Percentiles rank a stretch among this genome's conserved stretches.
Conservation (phyloP, 1,140 invertebrate species). For the Babylonia areolata region DNA sequence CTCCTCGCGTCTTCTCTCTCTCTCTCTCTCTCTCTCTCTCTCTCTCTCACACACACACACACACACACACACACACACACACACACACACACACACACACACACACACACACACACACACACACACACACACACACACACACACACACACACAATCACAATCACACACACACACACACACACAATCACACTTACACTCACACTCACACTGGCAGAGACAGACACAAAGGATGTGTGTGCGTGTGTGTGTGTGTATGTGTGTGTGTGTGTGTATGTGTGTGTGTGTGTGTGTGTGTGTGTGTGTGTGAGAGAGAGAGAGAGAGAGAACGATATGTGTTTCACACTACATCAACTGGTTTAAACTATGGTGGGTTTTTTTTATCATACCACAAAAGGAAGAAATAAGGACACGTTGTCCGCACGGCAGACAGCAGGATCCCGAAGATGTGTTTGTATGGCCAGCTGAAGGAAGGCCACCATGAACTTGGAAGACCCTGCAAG, state of each 20-base stretch:
- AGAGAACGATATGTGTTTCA: too few relatives aligned
- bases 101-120: slow-evolving; percentile 21
- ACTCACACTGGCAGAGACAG: neutral
- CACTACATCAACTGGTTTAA: too few relatives aligned
- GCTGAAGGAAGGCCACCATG: too few relatives aligned
- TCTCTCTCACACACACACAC: neutral
- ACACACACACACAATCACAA: neutral
- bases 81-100: slow-evolving; percentile 25
- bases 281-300: slow-evolving; percentile 20
- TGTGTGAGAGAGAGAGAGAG: neutral
- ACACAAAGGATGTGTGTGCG: neutral
- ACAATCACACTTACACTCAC: neutral
- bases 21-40: too few relatives aligned
- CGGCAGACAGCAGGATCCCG: too few relatives aligned
- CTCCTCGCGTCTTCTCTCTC: too few relatives aligned
- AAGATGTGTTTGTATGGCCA: too few relatives aligned
- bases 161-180: neutral
- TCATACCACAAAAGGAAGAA: too few relatives aligned
- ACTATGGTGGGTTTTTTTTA: too few relatives aligned
- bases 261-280: slow-evolving; percentile 14
- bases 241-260: slow-evolving; percentile 13
- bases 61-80: neutral
- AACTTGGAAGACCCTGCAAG: too few relatives aligned
- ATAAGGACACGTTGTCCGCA: too few relatives aligned
- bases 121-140: slow-evolving; percentile 15